A percentile compares a stretch with the other conserved stretches of the same genome.
Conservation (phyloP, 2,888 invertebrate genomes). For the Apomyelois bistriatella region DNA sequence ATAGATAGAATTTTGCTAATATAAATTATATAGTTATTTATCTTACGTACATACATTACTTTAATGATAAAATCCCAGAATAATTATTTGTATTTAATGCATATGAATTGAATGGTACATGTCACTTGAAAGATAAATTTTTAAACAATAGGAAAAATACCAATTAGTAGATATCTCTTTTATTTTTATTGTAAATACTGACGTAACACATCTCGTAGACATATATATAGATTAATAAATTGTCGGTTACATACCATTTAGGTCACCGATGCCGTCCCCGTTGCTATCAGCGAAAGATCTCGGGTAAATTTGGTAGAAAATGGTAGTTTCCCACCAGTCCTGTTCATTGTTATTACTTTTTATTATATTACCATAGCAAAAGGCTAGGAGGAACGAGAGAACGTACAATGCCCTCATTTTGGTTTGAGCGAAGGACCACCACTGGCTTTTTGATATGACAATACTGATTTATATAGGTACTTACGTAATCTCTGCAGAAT, state of each 20-base stretch:
- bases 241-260: constrained; percentile 62
- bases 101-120: too few relatives aligned
- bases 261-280: constrained; percentile 85
- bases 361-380: constrained; percentile 35
- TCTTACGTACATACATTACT: too few relatives aligned
- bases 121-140: too few relatives aligned
- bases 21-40: too few relatives aligned
- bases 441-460: not conserved
- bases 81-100: too few relatives aligned
- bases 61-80: too few relatives aligned
- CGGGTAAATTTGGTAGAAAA: constrained; percentile 89
- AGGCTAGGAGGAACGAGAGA: constrained; percentile 38
- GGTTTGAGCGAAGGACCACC: not conserved
- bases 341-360: constrained; percentile 33
- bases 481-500: not conserved
- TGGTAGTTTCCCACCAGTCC: constrained; percentile 88
- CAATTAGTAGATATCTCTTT: too few relatives aligned
- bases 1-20: too few relatives aligned
- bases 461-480: not conserved
- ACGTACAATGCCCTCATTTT: constrained; percentile 45
- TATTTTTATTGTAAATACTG: not conserved
- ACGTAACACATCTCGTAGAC: too few relatives aligned
- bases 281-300: constrained; percentile 88
- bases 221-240: constrained; percentile 4
- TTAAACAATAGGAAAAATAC: too few relatives aligned